Base-by-base conservation (phyloP, 2,797 vertebrate species). In the Mus minutoides region DNA sequence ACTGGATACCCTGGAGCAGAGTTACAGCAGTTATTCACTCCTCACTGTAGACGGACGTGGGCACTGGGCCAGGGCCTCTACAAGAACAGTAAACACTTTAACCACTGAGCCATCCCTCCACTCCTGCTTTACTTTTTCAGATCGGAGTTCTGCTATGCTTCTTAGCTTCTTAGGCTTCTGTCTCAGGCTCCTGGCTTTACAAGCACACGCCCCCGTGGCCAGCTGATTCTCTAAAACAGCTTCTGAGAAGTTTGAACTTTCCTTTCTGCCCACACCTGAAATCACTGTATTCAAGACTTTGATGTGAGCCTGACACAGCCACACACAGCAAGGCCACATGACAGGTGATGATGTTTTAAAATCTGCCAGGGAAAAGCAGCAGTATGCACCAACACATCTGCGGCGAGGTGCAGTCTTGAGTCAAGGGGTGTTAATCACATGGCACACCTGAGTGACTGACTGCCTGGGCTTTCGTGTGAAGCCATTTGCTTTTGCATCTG, bases 191-290 rank as follows among this genome's bases (percentile, higher is more conserved):
- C 43, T 52, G 43, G 49, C 43, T 8, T 22, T 24, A 49, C 19
- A 69, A 67, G 62, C 31, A 86, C 29, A 12, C 4, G 62, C 19
- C 43, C 24, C 83, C 2, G 4, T n/a, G 62, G 19, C 43, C 19
- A 52, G 31, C 43, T n/a, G 43, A 86, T 56, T 75, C 26, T 52
- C 56, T 88, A 37, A 76, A 85, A 16, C 34, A 58, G 43, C 77
- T 92, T 94, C 84, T 90, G 84, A 60, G 78, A 85, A 85, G 67
- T 71, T 21, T 93, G 12, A 88, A 49, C 40, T 75, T 71, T 71
- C 69, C n/a, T 37, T 71, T 37, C 52, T 54, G 49, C 31, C 52
- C 77, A 54, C 19, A 22, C 77, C 77, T 54, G 49, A 34, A 54
- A 79, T 54, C 31, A 54, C 14, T 6, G 77, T 54, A n/a, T 17